Evolutionary conservation across 1,140 invertebrate species (phyloP).

Genomic region (Drosophila truncata): DNA sequence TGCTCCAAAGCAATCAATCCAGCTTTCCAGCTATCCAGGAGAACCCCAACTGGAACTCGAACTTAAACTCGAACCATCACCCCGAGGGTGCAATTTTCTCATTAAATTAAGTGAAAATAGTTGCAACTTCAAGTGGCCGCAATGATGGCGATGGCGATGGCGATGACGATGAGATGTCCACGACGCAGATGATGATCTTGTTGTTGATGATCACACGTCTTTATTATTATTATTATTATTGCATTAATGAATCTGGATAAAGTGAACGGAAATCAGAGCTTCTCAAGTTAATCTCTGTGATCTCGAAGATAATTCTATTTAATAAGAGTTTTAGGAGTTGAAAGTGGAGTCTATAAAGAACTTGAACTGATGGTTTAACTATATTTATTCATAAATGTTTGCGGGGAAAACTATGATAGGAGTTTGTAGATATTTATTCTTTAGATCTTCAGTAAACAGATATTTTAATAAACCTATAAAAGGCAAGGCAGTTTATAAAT

Average conservation of each 20-base stretch:
- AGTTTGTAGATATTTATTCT: too few species aligned
- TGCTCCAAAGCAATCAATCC: slow-evolving; percentile 60
- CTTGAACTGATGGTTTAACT: background rate
- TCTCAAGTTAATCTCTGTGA: slow-evolving; percentile 10
- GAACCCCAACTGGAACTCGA: slow-evolving; percentile 33
- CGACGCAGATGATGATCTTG: slow-evolving; percentile 22
- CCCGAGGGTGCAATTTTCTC: slow-evolving; percentile 67
- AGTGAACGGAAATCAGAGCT: slow-evolving; percentile 12
- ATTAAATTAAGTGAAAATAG: slow-evolving; percentile 83
- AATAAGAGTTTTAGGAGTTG: background rate
- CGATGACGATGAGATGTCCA: slow-evolving; percentile 33
- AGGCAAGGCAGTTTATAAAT: too few species aligned
- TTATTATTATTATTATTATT: slow-evolving; percentile 29
- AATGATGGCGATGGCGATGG: slow-evolving; percentile 26
- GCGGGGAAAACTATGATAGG: too few species aligned
- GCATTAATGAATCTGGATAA: slow-evolving; percentile 32
- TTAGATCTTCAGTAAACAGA: background rate
- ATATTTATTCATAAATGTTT: background rate
- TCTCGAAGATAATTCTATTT: background rate
- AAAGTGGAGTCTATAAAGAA: background rate
- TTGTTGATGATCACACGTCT: too few species aligned
- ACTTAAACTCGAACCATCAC: slow-evolving; percentile 44
- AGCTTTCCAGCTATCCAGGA: slow-evolving; percentile 13
- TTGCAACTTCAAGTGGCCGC: slow-evolving; percentile 52
- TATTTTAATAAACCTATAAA: too few species aligned